These are phyloP conservation scores for Listronotus oregonensis DNA, from an alignment of 1,140 invertebrate genomes.

Conservation along the genomic window DNA sequence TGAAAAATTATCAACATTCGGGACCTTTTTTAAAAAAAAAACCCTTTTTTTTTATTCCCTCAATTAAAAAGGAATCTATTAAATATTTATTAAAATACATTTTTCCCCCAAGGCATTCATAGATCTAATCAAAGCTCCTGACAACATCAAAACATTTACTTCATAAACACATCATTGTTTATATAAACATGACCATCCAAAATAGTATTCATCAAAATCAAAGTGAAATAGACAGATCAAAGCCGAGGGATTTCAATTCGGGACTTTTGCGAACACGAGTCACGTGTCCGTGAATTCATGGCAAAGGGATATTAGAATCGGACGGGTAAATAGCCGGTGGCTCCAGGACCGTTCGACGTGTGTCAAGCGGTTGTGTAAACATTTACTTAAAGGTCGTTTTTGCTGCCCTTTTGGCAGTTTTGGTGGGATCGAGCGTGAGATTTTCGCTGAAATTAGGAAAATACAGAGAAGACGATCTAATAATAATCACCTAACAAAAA, in stretches of 20 bases:
- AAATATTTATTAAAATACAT: no score
- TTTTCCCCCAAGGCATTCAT: no score
- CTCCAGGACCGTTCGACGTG: conserved; percentile 3
- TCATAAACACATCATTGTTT: no score
- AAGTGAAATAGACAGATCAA: neutral
- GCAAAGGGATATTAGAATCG: conserved; percentile 8
- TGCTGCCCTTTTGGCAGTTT: conserved; percentile 7
- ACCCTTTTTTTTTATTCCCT: no score
- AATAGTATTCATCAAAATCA: conserved; percentile 4
- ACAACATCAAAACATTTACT: no score
- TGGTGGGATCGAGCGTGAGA: conserved; percentile 2
- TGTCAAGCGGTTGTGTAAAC: conserved; percentile 13
- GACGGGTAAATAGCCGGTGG: neutral
- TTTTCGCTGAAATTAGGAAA: neutral
- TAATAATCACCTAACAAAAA: no score
- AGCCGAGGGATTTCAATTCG: neutral
- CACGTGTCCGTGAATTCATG: neutral
- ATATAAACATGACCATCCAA: neutral
- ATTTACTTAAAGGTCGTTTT: conserved; percentile 4
- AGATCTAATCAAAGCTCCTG: no score
- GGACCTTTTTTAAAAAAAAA: no score
- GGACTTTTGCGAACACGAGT: neutral
- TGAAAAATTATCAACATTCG: no score
- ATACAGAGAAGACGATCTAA: neutral
- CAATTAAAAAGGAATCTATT: no score